A percentile compares a stretch with the other conserved stretches of the same genome.
Conservation (phyloP, 2,797 vertebrate genomes). For the Oryzias dopingdopingensis region DNA sequence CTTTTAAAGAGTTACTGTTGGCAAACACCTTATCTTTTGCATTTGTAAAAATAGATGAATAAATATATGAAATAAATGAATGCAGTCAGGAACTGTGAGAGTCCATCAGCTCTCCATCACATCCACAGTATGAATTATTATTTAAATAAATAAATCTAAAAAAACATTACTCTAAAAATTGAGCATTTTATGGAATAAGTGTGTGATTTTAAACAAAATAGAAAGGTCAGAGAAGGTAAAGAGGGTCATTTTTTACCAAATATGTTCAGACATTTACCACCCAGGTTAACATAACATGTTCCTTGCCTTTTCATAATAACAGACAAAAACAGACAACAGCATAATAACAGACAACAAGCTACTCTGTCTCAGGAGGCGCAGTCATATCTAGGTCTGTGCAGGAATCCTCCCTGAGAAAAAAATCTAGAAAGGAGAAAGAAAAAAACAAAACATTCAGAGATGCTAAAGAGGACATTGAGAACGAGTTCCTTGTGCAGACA, state of each 20-base stretch:
- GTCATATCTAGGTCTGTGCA: conserved; percentile 26
- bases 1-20: no score
- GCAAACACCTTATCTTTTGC: no score
- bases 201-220: conserved; percentile 8
- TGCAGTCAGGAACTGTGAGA: no score
- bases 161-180: neutral
- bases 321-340: no score
- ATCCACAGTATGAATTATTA: no score
- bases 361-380: conserved; percentile 67
- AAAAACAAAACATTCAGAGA: neutral
- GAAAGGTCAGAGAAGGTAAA: conserved; percentile 46
- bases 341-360: conserved; percentile 60
- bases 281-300: conserved; percentile 76
- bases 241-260: conserved; percentile 63
- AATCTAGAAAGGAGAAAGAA: conserved; percentile 28
- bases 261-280: conserved; percentile 66
- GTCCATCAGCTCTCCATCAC: no score
- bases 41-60: no score
- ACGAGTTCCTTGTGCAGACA: conserved; percentile 3
- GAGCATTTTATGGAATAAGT: neutral
- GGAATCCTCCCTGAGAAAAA: conserved; percentile 51
- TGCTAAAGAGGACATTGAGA: conserved; percentile 2
- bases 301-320: conserved; percentile 66
- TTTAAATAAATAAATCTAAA: no score
- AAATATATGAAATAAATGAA: no score